A percentile compares a stretch with the other conserved stretches of the same genome.
These are phyloP conservation scores for Spilosoma lubricipeda DNA, from an alignment of 2,888 invertebrate species.

Conservation along the genomic window DNA sequence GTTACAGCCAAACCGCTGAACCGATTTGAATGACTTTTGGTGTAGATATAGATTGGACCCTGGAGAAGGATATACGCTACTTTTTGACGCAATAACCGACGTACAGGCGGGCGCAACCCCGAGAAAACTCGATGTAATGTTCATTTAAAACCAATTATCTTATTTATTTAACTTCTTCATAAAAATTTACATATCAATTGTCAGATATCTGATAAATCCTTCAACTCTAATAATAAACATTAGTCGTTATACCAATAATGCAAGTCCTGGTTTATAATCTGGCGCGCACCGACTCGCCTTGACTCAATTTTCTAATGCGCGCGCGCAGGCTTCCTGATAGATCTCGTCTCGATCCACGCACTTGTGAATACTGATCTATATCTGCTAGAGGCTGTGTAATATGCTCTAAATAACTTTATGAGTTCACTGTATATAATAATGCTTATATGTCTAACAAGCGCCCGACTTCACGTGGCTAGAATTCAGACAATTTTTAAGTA, in stretches of 20 bases:
- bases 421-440: conserved; percentile 2
- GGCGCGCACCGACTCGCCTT: conserved; percentile 44
- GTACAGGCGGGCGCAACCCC: too few relatives aligned
- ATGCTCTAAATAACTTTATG: conserved; percentile 26
- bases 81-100: too few relatives aligned
- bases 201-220: background rate
- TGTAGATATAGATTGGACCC: too few relatives aligned
- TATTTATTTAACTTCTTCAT: background rate
- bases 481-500: background rate
- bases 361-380: conserved; percentile 36
- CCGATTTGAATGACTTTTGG: too few relatives aligned
- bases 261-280: conserved; percentile 42
- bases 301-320: conserved; percentile 48
- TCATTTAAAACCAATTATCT: too few relatives aligned
- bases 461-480: background rate
- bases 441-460: background rate
- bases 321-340: conserved; percentile 50
- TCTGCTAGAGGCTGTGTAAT: conserved; percentile 23
- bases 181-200: background rate
- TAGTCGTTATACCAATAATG: background rate
- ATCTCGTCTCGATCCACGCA: conserved; percentile 39
- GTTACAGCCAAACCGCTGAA: too few relatives aligned
- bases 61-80: too few relatives aligned
- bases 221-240: background rate
- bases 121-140: background rate